phyloP scores from a whole-genome alignment of 2,888 invertebrate genomes.

The Mystacides longicornis region DNA sequence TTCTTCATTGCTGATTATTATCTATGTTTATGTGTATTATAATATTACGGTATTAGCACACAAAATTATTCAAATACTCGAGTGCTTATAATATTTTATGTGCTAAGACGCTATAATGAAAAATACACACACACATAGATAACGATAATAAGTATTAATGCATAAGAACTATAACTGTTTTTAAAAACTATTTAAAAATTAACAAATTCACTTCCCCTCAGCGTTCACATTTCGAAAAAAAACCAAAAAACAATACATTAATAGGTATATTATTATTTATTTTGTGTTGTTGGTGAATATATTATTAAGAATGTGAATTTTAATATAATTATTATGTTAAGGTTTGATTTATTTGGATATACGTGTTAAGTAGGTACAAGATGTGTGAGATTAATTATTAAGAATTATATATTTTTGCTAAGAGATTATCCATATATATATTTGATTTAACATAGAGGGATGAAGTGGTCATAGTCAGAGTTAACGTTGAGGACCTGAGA shows the following conservation, averaged over 20 bases:
- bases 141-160: constrained; percentile 10
- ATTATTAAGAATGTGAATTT: neutral
- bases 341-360: constrained; percentile 7
- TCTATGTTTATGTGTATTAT: too few species aligned
- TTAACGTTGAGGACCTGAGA: too few species aligned
- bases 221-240: constrained; percentile 7
- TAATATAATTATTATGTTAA: constrained; percentile 7
- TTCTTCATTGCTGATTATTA: too few species aligned
- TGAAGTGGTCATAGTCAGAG: too few species aligned
- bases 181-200: constrained; percentile 22
- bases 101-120: too few species aligned
- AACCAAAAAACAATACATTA: neutral
- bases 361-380: constrained; percentile 6
- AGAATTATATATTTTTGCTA: neutral
- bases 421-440: neutral
- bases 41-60: too few species aligned
- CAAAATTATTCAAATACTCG: too few species aligned
- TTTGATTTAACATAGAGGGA: too few species aligned
- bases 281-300: neutral
- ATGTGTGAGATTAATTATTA: neutral
- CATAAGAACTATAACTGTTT: constrained; percentile 22
- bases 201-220: constrained; percentile 20
- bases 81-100: too few species aligned
- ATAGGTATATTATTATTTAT: constrained; percentile 1
- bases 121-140: too few species aligned